Evolutionary conservation across 2,113 vertebrate genomes (phyloP), one percentile per base, ranked within the genome.

Genomic region (Alexandromys fortis): DNA sequence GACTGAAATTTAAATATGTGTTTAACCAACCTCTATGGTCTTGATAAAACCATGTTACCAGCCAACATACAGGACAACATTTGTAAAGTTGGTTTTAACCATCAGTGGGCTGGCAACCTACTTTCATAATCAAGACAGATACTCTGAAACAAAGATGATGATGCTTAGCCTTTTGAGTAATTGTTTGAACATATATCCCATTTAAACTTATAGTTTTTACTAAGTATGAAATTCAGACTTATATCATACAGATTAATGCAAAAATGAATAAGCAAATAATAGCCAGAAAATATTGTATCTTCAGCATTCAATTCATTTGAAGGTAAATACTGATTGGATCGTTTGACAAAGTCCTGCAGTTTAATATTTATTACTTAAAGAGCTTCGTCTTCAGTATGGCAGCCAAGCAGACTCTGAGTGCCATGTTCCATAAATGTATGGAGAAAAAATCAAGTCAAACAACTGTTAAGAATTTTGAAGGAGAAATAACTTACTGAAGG

Each of bases 1-100:
- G 17, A n/a, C 22, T 79, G 35, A 97, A 78, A 95, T 90, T 92
- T 97, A 95, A 95, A 89, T 96, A 89, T 96, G 88, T 91, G 81
- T 88, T 92, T 95, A 81, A 94, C 1, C 73, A 96, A 42, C 9
- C 6, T 88, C 63, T 89, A 16, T 55, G 68, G 28, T 92, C 65
- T 70, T 94, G 47, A 42, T 87, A 61, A 91, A 86, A 28, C 22
- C 35, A 5, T 86, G 19, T 55, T 75, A 7, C 28, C 30, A 89
- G 79, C 24, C 22, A 78, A 78, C 52, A 77, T n/a, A 68, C 30
- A n/a, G 6, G 21, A 9, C 68, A 70, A 16, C 45, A 73, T 78
- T 92, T 89, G 8, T 72, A 86, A 78, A 75, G 26, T 38, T 87
- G 45, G 52, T 65, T 89, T 93, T 67, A 91, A 58, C 11, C 7